Conservation (phyloP, 2,888 invertebrate genomes). For the Oscheius sp. region DNA sequence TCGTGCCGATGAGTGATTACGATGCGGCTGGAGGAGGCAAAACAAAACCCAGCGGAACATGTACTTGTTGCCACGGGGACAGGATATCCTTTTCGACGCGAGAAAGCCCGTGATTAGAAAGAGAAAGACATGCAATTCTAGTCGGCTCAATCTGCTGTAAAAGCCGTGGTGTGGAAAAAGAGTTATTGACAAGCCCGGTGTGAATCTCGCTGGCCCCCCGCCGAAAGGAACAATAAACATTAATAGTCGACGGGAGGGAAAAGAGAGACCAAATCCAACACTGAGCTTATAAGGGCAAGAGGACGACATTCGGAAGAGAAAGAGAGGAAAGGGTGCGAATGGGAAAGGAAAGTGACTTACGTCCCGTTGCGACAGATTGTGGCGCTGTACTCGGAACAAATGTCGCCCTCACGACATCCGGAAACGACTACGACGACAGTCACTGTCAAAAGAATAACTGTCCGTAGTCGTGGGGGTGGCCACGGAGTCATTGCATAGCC, state of each 20-base stretch:
- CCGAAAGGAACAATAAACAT: constrained; percentile 33
- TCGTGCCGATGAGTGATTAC: constrained; percentile 36
- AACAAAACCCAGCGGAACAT: constrained; percentile 22
- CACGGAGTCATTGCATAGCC: constrained; percentile 45
- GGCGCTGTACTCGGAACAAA: constrained; percentile 69
- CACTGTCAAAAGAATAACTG: constrained; percentile 27
- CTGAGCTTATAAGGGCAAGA: too few relatives aligned
- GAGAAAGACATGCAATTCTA: background rate
- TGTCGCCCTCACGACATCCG: constrained; percentile 49
- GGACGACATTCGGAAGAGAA: background rate
- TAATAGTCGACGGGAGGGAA: constrained; percentile 21
- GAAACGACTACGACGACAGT: constrained; percentile 22
- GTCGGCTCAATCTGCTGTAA: background rate
- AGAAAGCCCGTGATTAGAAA: background rate
- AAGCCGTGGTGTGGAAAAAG: constrained; percentile 1
- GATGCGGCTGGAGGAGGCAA: constrained; percentile 36
- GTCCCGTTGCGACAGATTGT: constrained; percentile 69
- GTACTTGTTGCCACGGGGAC: constrained; percentile 66
- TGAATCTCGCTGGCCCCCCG: background rate
- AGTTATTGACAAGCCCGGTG: constrained; percentile 21
- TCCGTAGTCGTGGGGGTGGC: constrained; percentile 42
- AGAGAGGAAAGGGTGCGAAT: background rate
- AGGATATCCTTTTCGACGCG: background rate
- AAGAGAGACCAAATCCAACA: too few relatives aligned
- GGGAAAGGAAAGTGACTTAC: constrained; percentile 63